Percentiles rank a stretch among this genome's conserved stretches.
Conservation (phyloP, 1,140 invertebrate genomes). For the Harlomillsia oculata region DNA sequence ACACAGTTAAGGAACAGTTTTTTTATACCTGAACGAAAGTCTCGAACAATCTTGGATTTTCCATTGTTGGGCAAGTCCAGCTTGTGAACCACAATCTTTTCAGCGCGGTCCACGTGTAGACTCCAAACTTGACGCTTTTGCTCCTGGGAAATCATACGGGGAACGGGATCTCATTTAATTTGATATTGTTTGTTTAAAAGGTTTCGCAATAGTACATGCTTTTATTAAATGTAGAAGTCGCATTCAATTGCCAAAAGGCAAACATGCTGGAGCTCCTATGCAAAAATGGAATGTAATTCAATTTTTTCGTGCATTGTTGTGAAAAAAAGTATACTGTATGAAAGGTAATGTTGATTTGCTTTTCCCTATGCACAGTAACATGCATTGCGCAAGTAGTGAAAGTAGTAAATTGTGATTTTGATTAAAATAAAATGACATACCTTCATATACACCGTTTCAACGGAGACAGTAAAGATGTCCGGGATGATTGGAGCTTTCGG, state of each 20-base stretch:
- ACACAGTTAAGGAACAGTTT: too few relatives aligned
- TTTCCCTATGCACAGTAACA: background rate
- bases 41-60: constrained; percentile 35
- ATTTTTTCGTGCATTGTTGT: too few relatives aligned
- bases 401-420: background rate
- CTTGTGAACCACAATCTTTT: constrained; percentile 35
- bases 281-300: background rate
- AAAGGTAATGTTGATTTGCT: too few relatives aligned
- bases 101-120: constrained; percentile 32
- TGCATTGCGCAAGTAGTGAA: background rate
- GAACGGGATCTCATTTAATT: too few relatives aligned
- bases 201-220: too few relatives aligned
- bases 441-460: constrained; percentile 34
- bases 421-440: constrained; percentile 12
- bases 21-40: constrained; percentile 32
- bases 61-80: constrained; percentile 32
- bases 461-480: constrained; percentile 32
- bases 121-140: constrained; percentile 34
- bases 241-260: too few relatives aligned
- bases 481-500: constrained; percentile 34
- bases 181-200: too few relatives aligned
- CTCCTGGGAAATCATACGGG: constrained; percentile 25
- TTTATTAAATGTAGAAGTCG: too few relatives aligned
- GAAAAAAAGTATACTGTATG: too few relatives aligned
- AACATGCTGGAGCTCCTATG: too few relatives aligned